phyloP scores from a whole-genome alignment of 2,797 vertebrate species.

The Eospalax fontanierii region DNA sequence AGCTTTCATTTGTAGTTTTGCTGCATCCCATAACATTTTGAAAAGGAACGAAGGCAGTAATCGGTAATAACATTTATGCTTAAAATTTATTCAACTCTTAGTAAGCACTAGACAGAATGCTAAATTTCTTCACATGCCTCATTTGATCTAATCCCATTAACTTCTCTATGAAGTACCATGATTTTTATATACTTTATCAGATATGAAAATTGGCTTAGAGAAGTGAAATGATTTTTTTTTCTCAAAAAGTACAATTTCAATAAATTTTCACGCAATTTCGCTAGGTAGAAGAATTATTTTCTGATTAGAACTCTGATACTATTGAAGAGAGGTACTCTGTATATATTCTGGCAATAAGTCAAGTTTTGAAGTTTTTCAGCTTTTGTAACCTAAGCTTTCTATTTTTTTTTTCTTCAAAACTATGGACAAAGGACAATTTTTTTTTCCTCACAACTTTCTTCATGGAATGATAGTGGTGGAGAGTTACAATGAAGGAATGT shows the following conservation, averaged over 20 bases:
- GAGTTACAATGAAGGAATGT: not conserved
- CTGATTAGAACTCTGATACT: constrained; percentile 7
- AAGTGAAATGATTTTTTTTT: constrained; percentile 62
- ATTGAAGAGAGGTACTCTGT: not conserved
- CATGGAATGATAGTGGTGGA: not conserved
- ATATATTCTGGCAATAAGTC: not conserved
- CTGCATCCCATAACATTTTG: constrained; percentile 23
- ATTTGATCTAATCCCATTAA: constrained; percentile 60
- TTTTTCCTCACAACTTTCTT: not conserved
- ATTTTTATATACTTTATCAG: constrained; percentile 60
- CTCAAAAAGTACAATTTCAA: constrained; percentile 56
- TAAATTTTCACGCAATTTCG: constrained; percentile 43
- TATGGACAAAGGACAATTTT: not conserved
- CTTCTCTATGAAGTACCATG: not conserved
- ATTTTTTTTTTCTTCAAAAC: not conserved
- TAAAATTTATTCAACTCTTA: constrained; percentile 56
- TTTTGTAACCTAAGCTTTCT: not conserved
- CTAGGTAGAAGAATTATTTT: constrained; percentile 31
- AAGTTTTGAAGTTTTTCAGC: constrained; percentile 17
- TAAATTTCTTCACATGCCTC: constrained; percentile 37
- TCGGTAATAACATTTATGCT: not conserved
- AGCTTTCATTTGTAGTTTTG: not conserved
- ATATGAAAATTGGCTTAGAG: constrained; percentile 30
- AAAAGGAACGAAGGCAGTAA: constrained; percentile 28
- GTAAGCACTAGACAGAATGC: constrained; percentile 21